Evolutionary conservation across 2,113 vertebrate genomes (phyloP).

Genomic region (Bubo bubo): DNA sequence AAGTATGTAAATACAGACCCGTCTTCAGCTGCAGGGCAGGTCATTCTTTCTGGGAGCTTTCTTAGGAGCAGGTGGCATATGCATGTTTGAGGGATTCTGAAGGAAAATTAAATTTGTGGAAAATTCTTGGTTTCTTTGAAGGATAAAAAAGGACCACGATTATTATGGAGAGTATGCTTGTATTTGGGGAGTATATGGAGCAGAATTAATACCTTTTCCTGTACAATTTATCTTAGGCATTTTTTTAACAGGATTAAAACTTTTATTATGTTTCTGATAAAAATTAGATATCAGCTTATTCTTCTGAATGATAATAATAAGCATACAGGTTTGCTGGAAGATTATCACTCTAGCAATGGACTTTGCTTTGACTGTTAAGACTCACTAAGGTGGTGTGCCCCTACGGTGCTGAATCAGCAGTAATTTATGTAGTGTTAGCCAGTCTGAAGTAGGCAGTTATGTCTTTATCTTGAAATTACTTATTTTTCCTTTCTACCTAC

Average conservation of each 20-base stretch:
- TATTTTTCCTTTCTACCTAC: not conserved
- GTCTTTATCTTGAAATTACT: not conserved
- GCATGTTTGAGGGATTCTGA: not conserved
- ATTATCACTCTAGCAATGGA: not conserved
- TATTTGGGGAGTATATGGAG: not conserved
- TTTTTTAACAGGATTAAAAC: not conserved
- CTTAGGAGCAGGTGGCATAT: not conserved
- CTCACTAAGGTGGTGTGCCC: not conserved
- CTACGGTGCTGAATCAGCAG: not conserved
- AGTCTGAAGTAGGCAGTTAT: not conserved
- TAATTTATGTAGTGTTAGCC: not conserved
- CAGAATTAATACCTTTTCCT: not conserved
- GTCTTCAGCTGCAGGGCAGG: not conserved
- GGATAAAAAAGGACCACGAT: not conserved
- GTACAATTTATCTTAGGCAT: accelerated
- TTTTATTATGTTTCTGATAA: not conserved
- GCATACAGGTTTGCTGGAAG: not conserved
- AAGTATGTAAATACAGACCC: not conserved
- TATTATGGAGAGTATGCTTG: not conserved
- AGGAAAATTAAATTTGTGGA: not conserved
- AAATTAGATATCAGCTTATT: not conserved
- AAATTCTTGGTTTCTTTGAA: not conserved
- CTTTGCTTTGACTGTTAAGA: not conserved
- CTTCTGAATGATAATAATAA: not conserved
- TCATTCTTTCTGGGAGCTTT: not conserved